Conservation (phyloP, 2,797 vertebrate genomes). For the Gymnothorax javanicus region DNA sequence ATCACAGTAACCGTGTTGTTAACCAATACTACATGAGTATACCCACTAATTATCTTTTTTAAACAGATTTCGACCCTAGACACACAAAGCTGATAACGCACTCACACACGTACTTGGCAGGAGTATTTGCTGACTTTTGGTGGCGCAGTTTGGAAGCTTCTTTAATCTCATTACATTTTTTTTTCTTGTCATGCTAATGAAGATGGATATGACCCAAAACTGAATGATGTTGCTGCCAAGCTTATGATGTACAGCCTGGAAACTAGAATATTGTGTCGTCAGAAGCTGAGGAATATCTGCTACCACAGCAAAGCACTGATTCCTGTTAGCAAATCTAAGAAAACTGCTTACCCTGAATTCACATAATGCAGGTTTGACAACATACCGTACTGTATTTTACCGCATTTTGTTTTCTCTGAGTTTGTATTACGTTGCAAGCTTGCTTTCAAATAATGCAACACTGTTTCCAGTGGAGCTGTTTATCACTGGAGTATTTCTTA, state of each 20-base stretch:
- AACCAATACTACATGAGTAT: neutral
- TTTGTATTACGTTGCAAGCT: neutral
- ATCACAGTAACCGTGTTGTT: neutral
- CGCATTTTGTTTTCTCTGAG: neutral
- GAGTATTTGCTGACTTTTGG: neutral
- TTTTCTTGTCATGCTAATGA: conserved; percentile 4
- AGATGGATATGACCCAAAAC: conserved; percentile 15
- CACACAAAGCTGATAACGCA: neutral
- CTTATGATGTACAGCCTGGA: neutral
- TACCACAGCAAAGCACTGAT: neutral
- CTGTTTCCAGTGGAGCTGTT: neutral
- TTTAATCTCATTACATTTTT: conserved; percentile 4
- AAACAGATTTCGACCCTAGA: neutral
- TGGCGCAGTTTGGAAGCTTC: neutral
- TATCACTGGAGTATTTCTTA: neutral
- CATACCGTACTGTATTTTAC: neutral
- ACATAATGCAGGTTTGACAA: neutral
- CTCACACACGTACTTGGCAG: neutral
- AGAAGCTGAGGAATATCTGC: neutral
- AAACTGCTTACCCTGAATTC: neutral
- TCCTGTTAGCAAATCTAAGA: neutral
- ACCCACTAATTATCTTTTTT: neutral
- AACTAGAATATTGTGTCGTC: neutral
- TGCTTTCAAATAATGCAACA: neutral
- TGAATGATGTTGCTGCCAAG: neutral